Conservation (phyloP, 2,797 vertebrate genomes). For the Epinephelus malabaricus region DNA sequence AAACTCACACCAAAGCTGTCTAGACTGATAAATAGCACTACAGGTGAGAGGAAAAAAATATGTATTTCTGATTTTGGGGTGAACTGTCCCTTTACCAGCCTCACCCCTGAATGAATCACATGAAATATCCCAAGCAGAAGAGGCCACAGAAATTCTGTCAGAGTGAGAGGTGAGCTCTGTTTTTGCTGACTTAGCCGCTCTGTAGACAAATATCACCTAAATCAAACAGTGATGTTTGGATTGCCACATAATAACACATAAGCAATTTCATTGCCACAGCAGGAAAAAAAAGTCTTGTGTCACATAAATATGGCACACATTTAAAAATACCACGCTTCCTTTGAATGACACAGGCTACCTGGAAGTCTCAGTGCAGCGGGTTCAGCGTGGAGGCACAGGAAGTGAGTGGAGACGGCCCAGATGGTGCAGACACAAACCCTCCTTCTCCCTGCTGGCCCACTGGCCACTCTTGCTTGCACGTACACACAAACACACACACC, state of each 20-base stretch:
- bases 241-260: background rate
- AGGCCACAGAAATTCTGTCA: background rate
- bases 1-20: too few species aligned
- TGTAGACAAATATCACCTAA: constrained; percentile 6
- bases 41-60: too few species aligned
- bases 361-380: constrained; percentile 47
- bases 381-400: constrained; percentile 72
- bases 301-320: constrained; percentile 8
- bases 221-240: constrained; percentile 5
- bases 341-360: constrained; percentile 62
- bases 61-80: too few species aligned
- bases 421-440: constrained; percentile 80
- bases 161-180: constrained; percentile 1
- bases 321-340: constrained; percentile 4
- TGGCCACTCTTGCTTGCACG: constrained; percentile 31
- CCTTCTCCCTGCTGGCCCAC: constrained; percentile 66
- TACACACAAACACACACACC: constrained; percentile 48
- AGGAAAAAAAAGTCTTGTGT: background rate
- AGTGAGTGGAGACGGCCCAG: constrained; percentile 79
- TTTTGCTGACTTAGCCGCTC: constrained; percentile 27
- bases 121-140: constrained; percentile 9
- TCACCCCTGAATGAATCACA: constrained; percentile 15
- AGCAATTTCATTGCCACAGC: background rate
- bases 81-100: constrained; percentile 2
- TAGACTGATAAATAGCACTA: too few species aligned